phyloP scores from a whole-genome alignment of 2,797 vertebrate genomes.

The Pipistrellus kuhlii region DNA sequence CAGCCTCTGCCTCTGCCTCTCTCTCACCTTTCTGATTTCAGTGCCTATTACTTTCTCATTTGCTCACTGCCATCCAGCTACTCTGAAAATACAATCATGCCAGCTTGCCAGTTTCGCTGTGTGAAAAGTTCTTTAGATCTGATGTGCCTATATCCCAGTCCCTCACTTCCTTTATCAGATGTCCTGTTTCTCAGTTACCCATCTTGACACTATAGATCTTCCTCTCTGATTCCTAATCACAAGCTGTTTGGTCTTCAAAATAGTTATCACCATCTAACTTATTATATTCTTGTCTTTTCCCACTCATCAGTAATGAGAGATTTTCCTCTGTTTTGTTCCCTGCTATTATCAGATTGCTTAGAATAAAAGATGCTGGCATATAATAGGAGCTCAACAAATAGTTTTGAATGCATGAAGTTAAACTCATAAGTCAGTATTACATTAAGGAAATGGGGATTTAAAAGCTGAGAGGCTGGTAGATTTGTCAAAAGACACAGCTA shows the following conservation, averaged over 20 bases:
- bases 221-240: background rate
- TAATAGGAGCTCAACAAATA: background rate
- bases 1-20: background rate
- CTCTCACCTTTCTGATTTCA: background rate
- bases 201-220: background rate
- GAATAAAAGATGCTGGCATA: background rate
- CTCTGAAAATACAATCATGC: background rate
- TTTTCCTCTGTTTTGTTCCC: background rate
- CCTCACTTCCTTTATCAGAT: background rate
- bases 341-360: background rate
- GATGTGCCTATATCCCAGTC: no score
- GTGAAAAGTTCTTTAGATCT: background rate
- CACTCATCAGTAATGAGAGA: background rate
- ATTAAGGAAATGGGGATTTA: background rate
- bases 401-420: constrained; percentile 10
- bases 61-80: background rate
- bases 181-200: background rate
- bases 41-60: background rate
- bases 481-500: background rate
- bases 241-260: background rate
- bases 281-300: background rate
- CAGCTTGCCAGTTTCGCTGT: background rate
- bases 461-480: background rate
- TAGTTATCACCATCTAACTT: background rate
- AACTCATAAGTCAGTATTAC: background rate